Base-by-base conservation (phyloP, 2,888 invertebrate genomes). In the Bellardia pandia region DNA sequence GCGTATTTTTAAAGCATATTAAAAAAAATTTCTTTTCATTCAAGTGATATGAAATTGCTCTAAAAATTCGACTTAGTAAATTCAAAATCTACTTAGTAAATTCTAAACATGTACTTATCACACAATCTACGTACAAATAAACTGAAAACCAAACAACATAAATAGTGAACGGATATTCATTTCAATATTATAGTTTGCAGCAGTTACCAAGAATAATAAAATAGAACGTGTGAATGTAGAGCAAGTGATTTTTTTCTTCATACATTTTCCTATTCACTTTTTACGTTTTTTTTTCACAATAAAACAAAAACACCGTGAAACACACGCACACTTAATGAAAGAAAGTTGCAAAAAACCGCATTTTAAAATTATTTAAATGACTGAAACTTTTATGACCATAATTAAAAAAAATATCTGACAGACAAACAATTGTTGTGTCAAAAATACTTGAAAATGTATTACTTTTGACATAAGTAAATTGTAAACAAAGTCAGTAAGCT, bases 141-240 rank as follows among this genome's bases (percentile, higher is more conserved):
- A 37, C 14, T 7, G 13, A 14, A 13, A 51, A 9, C 23, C 7
- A 58, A 58, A 3, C 45, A 16, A 58, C 7, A 14, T n/a, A n/a
- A 30, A 60, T 23, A 64, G 3, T 13, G 40, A 62, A 71, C 45
- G 62, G 30, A 79, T 71, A 53, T 53, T 51, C 33, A 78, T 64
- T 76, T 48, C 60, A 62, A 16, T 64, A 13, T 48, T 45, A 2
- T 2, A 37, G 7, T 40, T 14, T 64, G 37, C n/a, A n/a, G 23
- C 40, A 42, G 9, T 23, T 53, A 66, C 42, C n/a, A 0, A 53
- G 72, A 66, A 37, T 14, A 60, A 5, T 14, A 33, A 81, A 60
- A 48, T 66, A 74, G 81, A 81, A 81, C 81, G 81, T 81, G 81
- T 58, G 81, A 81, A 74, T 58, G 37, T 56, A 48, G 66, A 74